These are phyloP conservation scores for Silurus meridionalis DNA, from an alignment of 2,113 vertebrate genomes.

Conservation along the genomic window DNA sequence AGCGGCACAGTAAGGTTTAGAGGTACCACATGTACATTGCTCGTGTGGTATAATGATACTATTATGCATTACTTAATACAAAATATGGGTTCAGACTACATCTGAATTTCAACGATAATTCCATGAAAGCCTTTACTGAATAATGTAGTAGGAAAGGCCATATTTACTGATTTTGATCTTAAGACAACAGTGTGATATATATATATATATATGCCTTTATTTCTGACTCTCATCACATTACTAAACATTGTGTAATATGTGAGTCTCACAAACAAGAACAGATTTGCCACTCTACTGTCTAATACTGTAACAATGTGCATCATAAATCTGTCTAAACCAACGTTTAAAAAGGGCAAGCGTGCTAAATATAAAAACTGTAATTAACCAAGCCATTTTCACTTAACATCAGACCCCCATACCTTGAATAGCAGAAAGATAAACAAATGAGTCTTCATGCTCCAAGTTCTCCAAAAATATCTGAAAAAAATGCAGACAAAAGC, in stretches of 20 bases:
- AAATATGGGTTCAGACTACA: background rate
- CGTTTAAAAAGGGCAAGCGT: too few species aligned
- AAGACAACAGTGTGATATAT: background rate
- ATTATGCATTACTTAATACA: background rate
- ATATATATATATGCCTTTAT: too few species aligned
- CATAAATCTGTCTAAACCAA: too few species aligned
- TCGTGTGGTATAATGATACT: background rate
- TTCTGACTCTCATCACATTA: background rate
- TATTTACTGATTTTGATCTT: background rate
- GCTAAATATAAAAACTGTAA: background rate
- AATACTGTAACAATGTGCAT: too few species aligned
- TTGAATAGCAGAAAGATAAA: constrained; percentile 98
- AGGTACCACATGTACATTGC: background rate
- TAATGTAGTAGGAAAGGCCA: background rate
- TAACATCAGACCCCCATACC: constrained; percentile 70
- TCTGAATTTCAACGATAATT: background rate
- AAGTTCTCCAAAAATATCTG: constrained; percentile 92
- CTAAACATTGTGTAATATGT: background rate
- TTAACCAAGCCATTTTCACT: background rate
- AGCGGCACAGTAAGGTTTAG: background rate
- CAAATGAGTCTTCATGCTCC: constrained; percentile 88
- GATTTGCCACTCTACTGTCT: too few species aligned
- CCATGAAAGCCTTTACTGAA: background rate
- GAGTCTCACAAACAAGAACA: background rate
- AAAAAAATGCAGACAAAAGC: constrained; percentile 43